phyloP scores from a whole-genome alignment of 2,113 vertebrate genomes.

The Pan troglodytes region NHGRI_mPanTro3-v2.1_pri NC_072410.2:48123501-48124000 shows the following conservation, averaged over 20 bases:
- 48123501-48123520: not conserved
- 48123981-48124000: not conserved
- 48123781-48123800: not conserved
- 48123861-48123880: not conserved
- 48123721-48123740: not conserved
- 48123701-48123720: not conserved
- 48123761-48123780: not conserved
- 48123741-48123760: not conserved
- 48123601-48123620: not conserved
- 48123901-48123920: not conserved
- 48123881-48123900: not conserved
- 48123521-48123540: not conserved
- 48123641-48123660: not conserved
- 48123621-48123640: not conserved
- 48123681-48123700: not conserved
- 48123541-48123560: not conserved
- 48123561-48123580: not conserved
- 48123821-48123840: not conserved
- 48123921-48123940: not conserved
- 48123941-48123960: not conserved
- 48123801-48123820: not conserved
- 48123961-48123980: not conserved
- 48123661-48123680: not conserved
- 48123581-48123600: not conserved
- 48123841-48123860: not conserved